Percentiles rank a stretch among this genome's conserved stretches.
Evolutionary conservation across 2,113 vertebrate species (phyloP).

Genomic region (Delphinapterus leucas): DNA sequence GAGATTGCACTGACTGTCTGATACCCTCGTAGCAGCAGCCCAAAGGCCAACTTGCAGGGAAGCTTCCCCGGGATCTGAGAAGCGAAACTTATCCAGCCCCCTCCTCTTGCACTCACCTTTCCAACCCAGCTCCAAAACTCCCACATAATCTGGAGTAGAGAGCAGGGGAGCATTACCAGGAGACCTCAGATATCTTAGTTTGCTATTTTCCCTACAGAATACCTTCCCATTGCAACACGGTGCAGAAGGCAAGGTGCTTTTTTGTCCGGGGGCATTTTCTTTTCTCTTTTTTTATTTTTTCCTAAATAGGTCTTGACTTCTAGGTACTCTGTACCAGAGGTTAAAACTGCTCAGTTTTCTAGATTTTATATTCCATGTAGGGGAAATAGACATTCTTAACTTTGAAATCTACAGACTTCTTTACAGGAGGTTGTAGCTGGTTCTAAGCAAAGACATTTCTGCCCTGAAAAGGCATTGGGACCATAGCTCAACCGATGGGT

Average conservation of each 20-base stretch:
- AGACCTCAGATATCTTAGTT: background rate
- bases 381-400: background rate
- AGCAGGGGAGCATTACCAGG: background rate
- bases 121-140: background rate
- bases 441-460: background rate
- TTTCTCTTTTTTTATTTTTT: background rate
- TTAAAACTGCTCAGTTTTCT: background rate
- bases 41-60: background rate
- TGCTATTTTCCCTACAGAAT: background rate
- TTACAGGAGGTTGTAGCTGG: background rate
- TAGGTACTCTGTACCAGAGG: background rate
- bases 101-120: background rate
- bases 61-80: background rate
- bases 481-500: too few relatives aligned
- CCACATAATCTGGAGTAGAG: background rate
- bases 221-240: background rate
- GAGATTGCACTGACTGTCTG: background rate
- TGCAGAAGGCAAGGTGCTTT: background rate
- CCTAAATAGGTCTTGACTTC: background rate
- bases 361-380: background rate
- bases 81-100: background rate
- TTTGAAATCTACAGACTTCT: background rate
- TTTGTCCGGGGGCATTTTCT: background rate
- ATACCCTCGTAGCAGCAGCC: accelerated
- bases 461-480: background rate